Conservation (phyloP, 2,888 invertebrate genomes). For the Acanthoscelides obtectus region DNA sequence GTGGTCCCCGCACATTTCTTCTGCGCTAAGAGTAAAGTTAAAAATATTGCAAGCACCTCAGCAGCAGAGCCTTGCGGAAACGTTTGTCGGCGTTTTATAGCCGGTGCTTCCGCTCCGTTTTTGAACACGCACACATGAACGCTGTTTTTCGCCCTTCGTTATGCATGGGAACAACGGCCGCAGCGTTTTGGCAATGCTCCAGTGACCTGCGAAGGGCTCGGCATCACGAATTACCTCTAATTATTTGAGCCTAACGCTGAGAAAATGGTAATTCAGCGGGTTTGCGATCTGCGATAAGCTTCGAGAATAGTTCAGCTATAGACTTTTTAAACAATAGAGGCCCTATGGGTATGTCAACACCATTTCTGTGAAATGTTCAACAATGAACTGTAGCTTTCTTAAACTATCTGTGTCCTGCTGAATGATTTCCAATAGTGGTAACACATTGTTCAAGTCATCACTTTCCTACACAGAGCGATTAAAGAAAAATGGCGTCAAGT, state of each 20-base stretch:
- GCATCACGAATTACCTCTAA: not conserved
- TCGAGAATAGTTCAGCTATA: too few species aligned
- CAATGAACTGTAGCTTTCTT: too few species aligned
- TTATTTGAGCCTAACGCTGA: not conserved
- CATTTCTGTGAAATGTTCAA: too few species aligned
- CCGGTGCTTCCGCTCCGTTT: not conserved
- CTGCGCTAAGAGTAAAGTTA: not conserved
- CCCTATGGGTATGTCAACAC: too few species aligned
- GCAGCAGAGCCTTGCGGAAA: not conserved
- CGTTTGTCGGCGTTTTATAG: not conserved
- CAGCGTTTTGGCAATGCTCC: not conserved
- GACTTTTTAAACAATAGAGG: too few species aligned
- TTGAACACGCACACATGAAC: not conserved
- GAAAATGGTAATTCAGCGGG: not conserved
- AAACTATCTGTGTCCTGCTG: too few species aligned
- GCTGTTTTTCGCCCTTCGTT: not conserved
- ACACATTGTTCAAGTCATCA: too few species aligned
- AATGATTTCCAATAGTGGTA: too few species aligned
- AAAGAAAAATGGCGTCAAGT: too few species aligned
- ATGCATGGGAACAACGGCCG: not conserved
- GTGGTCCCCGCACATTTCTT: not conserved
- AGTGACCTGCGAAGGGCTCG: not conserved
- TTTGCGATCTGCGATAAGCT: too few species aligned
- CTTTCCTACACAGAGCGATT: too few species aligned
- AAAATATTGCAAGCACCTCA: not conserved